Evolutionary conservation across 2,113 vertebrate genomes (phyloP).

Genomic region (Aspidoscelis tigris): DNA sequence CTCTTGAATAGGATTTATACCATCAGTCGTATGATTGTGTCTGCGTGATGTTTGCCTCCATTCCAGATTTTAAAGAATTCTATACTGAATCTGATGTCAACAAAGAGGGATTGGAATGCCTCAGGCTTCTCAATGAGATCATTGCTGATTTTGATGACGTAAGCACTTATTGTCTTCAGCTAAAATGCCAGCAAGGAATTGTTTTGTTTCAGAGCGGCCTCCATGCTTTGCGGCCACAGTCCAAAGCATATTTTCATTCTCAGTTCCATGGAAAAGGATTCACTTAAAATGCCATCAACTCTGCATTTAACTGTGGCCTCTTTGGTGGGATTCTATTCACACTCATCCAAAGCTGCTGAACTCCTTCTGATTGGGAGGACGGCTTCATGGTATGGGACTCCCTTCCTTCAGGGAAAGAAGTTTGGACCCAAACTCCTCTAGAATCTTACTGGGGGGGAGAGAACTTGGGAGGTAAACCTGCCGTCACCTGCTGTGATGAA

Average conservation of each 20-base stretch:
- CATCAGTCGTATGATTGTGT: slow-evolving; percentile 98
- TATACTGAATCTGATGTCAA: slow-evolving; percentile 98
- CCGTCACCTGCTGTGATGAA: too few relatives aligned
- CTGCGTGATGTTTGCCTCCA: slow-evolving; percentile 98
- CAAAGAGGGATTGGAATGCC: slow-evolving; percentile 96
- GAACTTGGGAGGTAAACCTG: too few relatives aligned
- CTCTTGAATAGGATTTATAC: slow-evolving; percentile 87
- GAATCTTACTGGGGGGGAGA: too few relatives aligned
- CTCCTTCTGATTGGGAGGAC: too few relatives aligned
- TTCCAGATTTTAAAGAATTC: slow-evolving; percentile 98
- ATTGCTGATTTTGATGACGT: slow-evolving; percentile 94
- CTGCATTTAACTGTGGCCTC: neutral
- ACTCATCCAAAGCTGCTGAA: too few relatives aligned
- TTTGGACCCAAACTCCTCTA: too few relatives aligned
- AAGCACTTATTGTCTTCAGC: slow-evolving; percentile 53
- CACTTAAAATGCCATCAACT: neutral
- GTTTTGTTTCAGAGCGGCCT: neutral
- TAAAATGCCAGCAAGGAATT: neutral
- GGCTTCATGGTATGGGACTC: too few relatives aligned
- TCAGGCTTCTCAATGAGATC: slow-evolving; percentile 78
- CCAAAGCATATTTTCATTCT: neutral
- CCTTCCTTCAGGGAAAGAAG: too few relatives aligned
- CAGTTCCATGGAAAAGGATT: neutral
- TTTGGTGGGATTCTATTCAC: neutral
- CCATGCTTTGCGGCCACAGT: neutral